Evolutionary conservation across 2,113 vertebrate species (phyloP).

Genomic region (Brachypodius melanocephalos): DNA sequence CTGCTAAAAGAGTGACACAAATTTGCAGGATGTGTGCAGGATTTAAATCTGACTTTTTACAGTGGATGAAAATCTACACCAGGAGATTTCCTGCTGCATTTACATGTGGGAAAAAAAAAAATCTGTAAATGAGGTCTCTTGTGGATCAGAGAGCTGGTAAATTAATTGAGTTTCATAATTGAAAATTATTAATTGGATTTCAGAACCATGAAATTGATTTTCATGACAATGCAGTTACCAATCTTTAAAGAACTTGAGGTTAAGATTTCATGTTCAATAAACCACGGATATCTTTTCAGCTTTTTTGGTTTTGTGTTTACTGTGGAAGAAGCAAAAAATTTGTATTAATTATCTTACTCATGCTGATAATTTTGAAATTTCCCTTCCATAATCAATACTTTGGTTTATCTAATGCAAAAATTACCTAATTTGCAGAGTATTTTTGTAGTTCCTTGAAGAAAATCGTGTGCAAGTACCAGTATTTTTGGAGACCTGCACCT

Average conservation of each 20-base stretch:
- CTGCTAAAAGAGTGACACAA: neutral
- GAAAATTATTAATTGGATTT: neutral
- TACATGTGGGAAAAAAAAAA: neutral
- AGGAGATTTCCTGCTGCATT: neutral
- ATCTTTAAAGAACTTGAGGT: neutral
- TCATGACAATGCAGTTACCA: neutral
- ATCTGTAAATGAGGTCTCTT: neutral
- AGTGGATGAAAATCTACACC: neutral
- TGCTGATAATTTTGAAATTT: neutral
- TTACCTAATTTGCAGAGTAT: neutral
- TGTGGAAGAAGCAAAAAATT: neutral
- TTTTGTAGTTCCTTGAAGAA: neutral
- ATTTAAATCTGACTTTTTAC: neutral
- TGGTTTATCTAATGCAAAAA: neutral
- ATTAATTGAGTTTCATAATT: neutral
- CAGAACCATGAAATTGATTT: neutral
- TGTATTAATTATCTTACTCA: neutral
- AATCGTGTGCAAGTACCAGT: rapidly evolving
- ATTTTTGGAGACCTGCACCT: neutral
- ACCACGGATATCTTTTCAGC: neutral
- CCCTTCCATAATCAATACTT: neutral
- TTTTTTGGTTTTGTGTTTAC: neutral
- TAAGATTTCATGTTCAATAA: neutral
- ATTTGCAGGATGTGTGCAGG: neutral
- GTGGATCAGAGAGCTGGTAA: neutral